phyloP scores from a whole-genome alignment of 1,140 invertebrate genomes.

The Colletes gigas region DNA sequence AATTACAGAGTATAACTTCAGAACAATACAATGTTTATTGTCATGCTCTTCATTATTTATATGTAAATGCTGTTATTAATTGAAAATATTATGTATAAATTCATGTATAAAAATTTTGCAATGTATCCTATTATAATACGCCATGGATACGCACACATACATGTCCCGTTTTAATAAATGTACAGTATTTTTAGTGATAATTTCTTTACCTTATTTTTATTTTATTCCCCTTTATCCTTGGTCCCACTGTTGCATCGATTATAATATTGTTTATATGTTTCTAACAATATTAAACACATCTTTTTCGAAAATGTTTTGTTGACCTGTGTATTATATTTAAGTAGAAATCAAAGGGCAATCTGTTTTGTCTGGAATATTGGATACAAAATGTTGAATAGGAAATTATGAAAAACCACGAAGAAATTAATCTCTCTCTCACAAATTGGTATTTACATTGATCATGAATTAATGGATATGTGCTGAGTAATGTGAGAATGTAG shows the following conservation, averaged over 20 bases:
- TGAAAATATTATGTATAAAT: conserved; percentile 47
- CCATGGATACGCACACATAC: conserved; percentile 33
- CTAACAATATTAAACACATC: conserved; percentile 21
- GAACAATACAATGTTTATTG: conserved; percentile 23
- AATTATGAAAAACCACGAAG: conserved; percentile 1
- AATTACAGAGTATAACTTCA: not conserved
- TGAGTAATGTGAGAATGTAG: not conserved
- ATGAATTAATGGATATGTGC: not conserved
- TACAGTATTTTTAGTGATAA: conserved; percentile 70
- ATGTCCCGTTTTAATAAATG: conserved; percentile 72
- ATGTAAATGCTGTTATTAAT: conserved; percentile 25
- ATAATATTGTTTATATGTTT: conserved; percentile 2
- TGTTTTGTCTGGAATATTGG: not conserved
- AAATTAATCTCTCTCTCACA: conserved; percentile 49
- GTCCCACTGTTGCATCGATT: conserved; percentile 23
- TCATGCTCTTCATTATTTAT: conserved; percentile 7
- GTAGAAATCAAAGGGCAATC: not conserved
- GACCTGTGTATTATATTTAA: not conserved
- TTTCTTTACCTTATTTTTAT: conserved; percentile 68
- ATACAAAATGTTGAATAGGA: not conserved
- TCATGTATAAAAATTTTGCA: conserved; percentile 45
- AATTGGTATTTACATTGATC: not conserved
- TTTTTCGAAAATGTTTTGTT: not conserved
- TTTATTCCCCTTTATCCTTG: conserved; percentile 63
- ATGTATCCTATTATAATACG: conserved; percentile 43